Percentiles rank a stretch among this genome's conserved stretches.
Evolutionary conservation across 2,797 vertebrate species (phyloP).

Genomic region (Pseudomugil tenellus): DNA sequence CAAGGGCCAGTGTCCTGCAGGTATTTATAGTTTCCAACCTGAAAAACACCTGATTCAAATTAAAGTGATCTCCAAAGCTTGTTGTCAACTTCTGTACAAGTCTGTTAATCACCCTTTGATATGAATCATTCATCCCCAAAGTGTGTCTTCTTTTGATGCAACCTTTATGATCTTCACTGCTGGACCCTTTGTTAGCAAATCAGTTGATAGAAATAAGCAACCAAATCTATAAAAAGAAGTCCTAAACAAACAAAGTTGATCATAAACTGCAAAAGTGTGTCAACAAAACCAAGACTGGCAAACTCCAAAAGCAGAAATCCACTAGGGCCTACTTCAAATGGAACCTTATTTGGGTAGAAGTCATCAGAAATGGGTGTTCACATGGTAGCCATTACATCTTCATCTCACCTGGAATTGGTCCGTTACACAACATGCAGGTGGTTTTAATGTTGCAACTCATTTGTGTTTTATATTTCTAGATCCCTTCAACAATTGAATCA

Average conservation of each 20-base stretch:
- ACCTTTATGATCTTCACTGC: background rate
- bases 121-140: background rate
- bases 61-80: too few relatives aligned
- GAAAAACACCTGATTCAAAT: too few relatives aligned
- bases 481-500: background rate
- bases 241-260: background rate
- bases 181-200: background rate
- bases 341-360: background rate
- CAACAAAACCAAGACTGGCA: background rate
- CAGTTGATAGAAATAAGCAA: background rate
- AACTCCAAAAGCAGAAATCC: background rate
- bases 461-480: conserved; percentile 2
- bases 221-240: background rate
- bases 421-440: background rate
- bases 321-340: background rate
- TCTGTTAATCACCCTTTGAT: too few relatives aligned
- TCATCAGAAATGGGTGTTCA: background rate
- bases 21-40: too few relatives aligned
- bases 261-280: background rate
- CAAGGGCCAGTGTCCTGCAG: too few relatives aligned
- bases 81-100: too few relatives aligned
- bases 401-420: background rate
- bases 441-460: conserved; percentile 1
- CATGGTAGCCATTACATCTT: background rate
- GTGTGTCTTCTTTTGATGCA: background rate